These are phyloP conservation scores for Sycophaga agraensis DNA, from an alignment of 1,140 invertebrate species.

Conservation along the genomic window DNA sequence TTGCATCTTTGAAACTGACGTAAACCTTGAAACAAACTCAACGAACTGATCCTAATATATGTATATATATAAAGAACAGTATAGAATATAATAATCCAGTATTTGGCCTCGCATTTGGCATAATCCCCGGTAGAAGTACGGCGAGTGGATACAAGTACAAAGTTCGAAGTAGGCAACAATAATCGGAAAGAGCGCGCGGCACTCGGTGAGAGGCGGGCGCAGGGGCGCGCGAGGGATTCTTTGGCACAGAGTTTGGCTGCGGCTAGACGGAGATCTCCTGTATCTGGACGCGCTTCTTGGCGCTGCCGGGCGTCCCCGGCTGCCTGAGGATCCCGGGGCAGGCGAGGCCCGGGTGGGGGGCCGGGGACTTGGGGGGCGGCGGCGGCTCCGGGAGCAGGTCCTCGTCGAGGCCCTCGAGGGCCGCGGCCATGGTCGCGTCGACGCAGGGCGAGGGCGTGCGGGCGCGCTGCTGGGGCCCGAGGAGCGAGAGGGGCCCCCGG, in stretches of 20 bases:
- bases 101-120: too few species aligned
- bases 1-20: too few species aligned
- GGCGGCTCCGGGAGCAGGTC: conserved; percentile 65
- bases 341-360: conserved; percentile 41
- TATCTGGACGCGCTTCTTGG: conserved; percentile 84
- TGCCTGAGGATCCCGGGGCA: conserved; percentile 66
- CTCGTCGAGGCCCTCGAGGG: conserved; percentile 52
- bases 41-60: too few species aligned
- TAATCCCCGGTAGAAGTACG: too few species aligned
- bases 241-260: neutral
- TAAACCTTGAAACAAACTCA: too few species aligned
- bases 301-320: conserved; percentile 65
- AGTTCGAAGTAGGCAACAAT: too few species aligned
- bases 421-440: conserved; percentile 59
- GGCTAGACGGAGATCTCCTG: conserved; percentile 84
- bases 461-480: conserved; percentile 51
- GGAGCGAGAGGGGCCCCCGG: conserved; percentile 40
- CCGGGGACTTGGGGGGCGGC: conserved; percentile 66
- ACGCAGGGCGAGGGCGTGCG: conserved; percentile 57
- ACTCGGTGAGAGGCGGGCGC: neutral
- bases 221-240: neutral
- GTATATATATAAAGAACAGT: too few species aligned
- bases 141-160: too few species aligned
- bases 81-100: too few species aligned
- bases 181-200: too few species aligned